These are phyloP conservation scores for Schizothorax lantsangensis DNA, from an alignment of 2,797 vertebrate genomes.

Conservation along the genomic window DNA sequence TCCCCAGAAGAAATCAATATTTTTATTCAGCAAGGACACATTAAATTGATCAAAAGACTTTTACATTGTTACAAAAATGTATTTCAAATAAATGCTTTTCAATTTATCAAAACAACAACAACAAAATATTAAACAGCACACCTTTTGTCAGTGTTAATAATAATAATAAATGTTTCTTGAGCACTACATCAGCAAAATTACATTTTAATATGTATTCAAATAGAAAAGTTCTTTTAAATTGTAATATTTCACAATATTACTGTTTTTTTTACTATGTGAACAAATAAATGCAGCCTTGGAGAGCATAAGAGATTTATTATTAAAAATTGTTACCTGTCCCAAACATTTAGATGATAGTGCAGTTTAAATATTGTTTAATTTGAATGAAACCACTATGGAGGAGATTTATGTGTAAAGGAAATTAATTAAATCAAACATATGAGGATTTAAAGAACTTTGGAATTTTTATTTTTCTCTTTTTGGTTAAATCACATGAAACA, in stretches of 20 bases:
- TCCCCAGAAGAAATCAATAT: background rate
- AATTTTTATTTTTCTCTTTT: slow-evolving; percentile 28
- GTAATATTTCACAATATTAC: background rate
- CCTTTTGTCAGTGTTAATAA: background rate
- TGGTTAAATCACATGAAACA: slow-evolving; percentile 20
- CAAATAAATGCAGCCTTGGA: background rate
- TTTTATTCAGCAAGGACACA: background rate
- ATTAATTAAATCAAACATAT: slow-evolving; percentile 10
- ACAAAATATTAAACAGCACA: too few species aligned
- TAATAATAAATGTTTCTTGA: background rate
- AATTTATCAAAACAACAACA: background rate
- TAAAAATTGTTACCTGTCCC: background rate
- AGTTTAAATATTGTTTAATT: background rate
- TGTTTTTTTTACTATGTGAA: background rate
- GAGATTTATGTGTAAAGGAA: background rate
- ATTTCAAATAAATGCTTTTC: background rate
- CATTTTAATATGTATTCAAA: background rate
- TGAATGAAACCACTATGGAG: background rate
- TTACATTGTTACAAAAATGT: background rate
- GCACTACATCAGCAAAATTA: background rate
- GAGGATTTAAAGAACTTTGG: slow-evolving; percentile 38
- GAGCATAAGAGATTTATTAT: background rate
- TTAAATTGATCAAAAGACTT: background rate
- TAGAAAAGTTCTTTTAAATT: background rate
- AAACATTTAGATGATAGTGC: background rate